Evolutionary conservation across 2,888 invertebrate genomes (phyloP).

Genomic region (Theodoxus fluviatilis): DNA sequence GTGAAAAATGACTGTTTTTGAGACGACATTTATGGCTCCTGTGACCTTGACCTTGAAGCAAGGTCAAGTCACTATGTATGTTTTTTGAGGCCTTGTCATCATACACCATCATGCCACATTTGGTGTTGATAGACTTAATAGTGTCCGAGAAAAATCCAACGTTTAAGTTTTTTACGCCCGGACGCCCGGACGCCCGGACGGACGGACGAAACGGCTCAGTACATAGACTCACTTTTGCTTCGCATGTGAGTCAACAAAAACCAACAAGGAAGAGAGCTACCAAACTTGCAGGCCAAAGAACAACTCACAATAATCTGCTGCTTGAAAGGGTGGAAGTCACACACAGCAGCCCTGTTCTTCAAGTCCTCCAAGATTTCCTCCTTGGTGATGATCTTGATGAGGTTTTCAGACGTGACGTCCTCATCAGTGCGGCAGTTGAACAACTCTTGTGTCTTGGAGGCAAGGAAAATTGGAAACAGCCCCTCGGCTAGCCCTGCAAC

Average conservation of each 20-base stretch:
- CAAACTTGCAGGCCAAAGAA: background rate
- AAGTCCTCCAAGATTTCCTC: slow-evolving; percentile 62
- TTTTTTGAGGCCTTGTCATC: too few species aligned
- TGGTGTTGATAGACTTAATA: too few species aligned
- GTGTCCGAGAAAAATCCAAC: too few species aligned
- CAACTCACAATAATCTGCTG: slow-evolving; percentile 56
- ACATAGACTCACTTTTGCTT: too few species aligned
- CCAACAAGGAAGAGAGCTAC: background rate
- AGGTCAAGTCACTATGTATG: too few species aligned
- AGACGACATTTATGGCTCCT: too few species aligned
- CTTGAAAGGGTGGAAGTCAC: slow-evolving; percentile 63
- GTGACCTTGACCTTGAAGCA: too few species aligned
- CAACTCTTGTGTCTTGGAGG: slow-evolving; percentile 63
- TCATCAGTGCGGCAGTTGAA: slow-evolving; percentile 58
- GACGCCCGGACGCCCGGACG: too few species aligned
- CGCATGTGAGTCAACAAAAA: background rate
- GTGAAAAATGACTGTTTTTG: too few species aligned
- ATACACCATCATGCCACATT: too few species aligned
- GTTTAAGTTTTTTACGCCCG: too few species aligned
- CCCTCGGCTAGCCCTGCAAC: slow-evolving; percentile 60
- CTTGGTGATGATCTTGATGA: slow-evolving; percentile 59
- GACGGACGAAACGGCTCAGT: too few species aligned
- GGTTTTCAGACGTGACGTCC: slow-evolving; percentile 61
- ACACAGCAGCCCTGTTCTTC: slow-evolving; percentile 61
- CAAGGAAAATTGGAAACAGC: slow-evolving; percentile 59